Evolutionary conservation across 2,888 invertebrate genomes (phyloP).

Genomic region (Euplexia lucipara): DNA sequence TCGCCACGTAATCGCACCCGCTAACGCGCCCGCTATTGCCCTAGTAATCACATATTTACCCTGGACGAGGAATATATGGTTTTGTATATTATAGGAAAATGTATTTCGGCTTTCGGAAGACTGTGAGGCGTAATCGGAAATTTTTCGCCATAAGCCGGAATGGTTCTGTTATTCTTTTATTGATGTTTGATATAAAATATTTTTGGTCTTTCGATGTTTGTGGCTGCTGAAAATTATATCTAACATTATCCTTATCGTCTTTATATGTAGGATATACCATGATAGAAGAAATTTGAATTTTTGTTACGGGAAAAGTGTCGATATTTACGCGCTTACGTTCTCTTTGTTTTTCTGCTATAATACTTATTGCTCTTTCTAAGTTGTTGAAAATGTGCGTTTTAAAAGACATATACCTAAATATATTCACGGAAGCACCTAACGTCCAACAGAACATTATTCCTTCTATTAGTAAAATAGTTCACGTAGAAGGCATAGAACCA

Average conservation of each 20-base stretch:
- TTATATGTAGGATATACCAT: not conserved
- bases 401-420: no score
- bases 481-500: conserved; percentile 4
- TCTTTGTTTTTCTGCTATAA: no score
- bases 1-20: not conserved
- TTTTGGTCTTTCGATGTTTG: not conserved
- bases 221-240: not conserved
- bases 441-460: not conserved
- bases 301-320: no score
- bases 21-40: not conserved
- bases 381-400: no score
- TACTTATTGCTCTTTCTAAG: no score
- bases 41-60: not conserved
- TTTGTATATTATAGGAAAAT: conserved; percentile 28
- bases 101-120: conserved; percentile 15
- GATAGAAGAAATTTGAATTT: not conserved
- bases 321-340: no score
- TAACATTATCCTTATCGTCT: not conserved
- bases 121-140: not conserved
- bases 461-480: conserved; percentile 2
- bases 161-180: not conserved
- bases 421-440: not conserved
- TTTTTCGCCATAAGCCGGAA: not conserved
- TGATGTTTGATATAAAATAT: not conserved
- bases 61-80: conserved; percentile 33